phyloP scores from a whole-genome alignment of 2,797 vertebrate species.

The Eurystomus glaucurus region DNA sequence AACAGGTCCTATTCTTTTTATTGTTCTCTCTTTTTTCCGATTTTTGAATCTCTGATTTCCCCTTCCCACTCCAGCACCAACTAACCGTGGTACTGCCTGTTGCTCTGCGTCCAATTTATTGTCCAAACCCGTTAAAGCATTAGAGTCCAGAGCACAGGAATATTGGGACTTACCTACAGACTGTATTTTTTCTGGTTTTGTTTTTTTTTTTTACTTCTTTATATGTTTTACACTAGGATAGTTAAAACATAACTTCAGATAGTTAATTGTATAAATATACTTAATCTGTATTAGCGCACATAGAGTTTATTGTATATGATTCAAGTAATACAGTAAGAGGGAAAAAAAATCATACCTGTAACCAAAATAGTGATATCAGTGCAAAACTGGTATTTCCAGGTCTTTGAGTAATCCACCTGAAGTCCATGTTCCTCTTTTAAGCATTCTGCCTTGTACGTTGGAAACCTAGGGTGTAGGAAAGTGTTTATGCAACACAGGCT shows the following conservation, averaged over 20 bases:
- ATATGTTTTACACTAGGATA: not conserved
- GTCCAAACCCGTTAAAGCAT: not conserved
- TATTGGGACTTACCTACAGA: not conserved
- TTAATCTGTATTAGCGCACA: not conserved
- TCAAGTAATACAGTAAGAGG: not conserved
- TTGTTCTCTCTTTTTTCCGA: not conserved
- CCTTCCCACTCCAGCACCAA: not conserved
- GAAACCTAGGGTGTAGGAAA: not conserved
- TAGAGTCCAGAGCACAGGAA: not conserved
- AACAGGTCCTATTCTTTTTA: not conserved
- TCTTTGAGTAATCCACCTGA: not conserved
- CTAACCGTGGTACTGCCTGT: not conserved
- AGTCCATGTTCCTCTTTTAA: not conserved
- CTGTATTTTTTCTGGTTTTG: not conserved
- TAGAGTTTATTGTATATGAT: not conserved
- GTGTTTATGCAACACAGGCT: not conserved
- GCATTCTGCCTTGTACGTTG: not conserved
- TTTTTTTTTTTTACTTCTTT: not conserved
- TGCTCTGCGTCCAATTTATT: not conserved
- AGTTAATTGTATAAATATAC: not conserved
- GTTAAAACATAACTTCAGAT: not conserved
- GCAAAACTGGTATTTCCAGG: not conserved
- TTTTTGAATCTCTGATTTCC: not conserved
- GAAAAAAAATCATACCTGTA: not conserved
- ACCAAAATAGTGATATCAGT: not conserved